Percentiles rank a stretch among this genome's conserved stretches.
Evolutionary conservation across 2,888 invertebrate species (phyloP).

Genomic region (Diachrysia chrysitis): DNA sequence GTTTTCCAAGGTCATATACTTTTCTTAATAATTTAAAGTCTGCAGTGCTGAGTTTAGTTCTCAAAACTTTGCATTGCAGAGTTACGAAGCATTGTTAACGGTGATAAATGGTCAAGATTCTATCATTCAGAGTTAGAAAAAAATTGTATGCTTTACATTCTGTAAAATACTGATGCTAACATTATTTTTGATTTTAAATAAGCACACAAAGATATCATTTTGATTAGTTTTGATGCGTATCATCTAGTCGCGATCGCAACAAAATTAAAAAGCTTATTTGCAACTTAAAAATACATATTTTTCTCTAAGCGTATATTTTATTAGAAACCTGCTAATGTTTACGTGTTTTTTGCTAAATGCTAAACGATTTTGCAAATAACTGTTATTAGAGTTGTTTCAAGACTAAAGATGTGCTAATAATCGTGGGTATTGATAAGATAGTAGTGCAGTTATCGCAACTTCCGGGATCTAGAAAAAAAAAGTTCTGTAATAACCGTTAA

Average conservation of each 20-base stretch:
- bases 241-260: background rate
- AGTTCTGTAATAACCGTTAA: background rate
- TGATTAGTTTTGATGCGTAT: background rate
- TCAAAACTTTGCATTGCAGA: too few species aligned
- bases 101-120: too few species aligned
- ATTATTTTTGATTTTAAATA: too few species aligned
- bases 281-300: slow-evolving; percentile 36
- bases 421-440: slow-evolving; percentile 43
- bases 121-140: too few species aligned
- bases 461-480: slow-evolving; percentile 27
- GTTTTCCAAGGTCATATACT: background rate
- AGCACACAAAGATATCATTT: background rate
- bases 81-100: too few species aligned
- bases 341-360: slow-evolving; percentile 25
- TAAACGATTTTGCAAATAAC: slow-evolving; percentile 29
- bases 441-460: slow-evolving; percentile 36
- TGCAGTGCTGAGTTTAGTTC: too few species aligned
- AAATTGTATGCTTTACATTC: too few species aligned
- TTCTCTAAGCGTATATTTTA: slow-evolving; percentile 24
- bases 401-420: slow-evolving; percentile 43
- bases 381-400: slow-evolving; percentile 21
- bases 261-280: slow-evolving; percentile 34
- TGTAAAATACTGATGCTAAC: too few species aligned
- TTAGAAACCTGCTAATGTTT: slow-evolving; percentile 14
- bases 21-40: background rate